Conservation (phyloP, 2,797 vertebrate species). For the Adelosebastes latens region DNA sequence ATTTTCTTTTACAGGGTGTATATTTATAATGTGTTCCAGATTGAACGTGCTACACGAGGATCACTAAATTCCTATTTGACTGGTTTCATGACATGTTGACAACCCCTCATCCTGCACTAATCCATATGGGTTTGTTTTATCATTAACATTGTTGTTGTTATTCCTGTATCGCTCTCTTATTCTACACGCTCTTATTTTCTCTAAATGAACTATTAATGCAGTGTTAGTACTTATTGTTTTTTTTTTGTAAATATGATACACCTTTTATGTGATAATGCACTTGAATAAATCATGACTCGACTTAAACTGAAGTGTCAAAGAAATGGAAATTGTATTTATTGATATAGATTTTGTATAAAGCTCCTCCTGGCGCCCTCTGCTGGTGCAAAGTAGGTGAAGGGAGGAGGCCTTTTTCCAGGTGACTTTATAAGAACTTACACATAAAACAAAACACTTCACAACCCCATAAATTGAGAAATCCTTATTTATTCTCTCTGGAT, state of each 20-base stretch:
- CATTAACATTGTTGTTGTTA: background rate
- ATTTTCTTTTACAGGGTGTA: background rate
- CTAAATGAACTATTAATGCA: background rate
- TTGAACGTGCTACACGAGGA: background rate
- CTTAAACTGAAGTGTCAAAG: background rate
- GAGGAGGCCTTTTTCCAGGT: background rate
- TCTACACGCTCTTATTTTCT: background rate
- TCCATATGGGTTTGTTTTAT: background rate
- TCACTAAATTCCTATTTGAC: background rate
- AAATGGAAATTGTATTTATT: background rate
- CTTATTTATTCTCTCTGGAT: background rate
- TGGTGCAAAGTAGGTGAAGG: background rate
- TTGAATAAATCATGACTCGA: slow-evolving; percentile 21
- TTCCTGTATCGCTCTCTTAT: background rate
- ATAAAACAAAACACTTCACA: background rate
- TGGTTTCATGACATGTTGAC: background rate
- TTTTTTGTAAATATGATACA: slow-evolving; percentile 9
- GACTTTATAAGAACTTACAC: background rate
- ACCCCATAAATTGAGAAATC: background rate
- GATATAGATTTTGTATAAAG: background rate
- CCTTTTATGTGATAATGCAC: background rate
- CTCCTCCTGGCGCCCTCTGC: background rate
- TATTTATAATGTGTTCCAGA: background rate
- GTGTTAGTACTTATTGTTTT: background rate
- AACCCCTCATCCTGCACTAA: background rate